A percentile compares a stretch with the other conserved stretches of the same genome.
These are phyloP conservation scores for Nowickia ferox DNA, from an alignment of 2,888 invertebrate genomes.

Conservation along the genomic window DNA sequence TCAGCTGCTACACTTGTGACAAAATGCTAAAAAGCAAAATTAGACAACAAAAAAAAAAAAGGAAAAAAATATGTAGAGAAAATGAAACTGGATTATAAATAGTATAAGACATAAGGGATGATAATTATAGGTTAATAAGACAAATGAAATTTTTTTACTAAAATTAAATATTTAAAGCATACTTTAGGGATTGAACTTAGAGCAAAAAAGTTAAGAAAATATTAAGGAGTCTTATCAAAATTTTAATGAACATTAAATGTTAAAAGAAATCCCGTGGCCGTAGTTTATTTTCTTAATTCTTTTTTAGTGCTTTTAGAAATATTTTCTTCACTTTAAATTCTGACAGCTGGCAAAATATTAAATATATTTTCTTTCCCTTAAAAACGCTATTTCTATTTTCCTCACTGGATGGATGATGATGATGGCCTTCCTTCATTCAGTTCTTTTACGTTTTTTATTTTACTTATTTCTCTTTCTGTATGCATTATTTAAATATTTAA, in stretches of 20 bases:
- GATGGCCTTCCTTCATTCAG: not conserved
- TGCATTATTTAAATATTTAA: constrained; percentile 30
- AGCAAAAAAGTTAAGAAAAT: too few species aligned
- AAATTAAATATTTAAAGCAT: not conserved
- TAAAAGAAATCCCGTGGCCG: too few species aligned
- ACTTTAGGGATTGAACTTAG: too few species aligned
- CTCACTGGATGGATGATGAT: too few species aligned
- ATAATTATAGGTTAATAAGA: constrained; percentile 16
- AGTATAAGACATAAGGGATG: not conserved
- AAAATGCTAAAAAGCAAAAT: constrained; percentile 35
- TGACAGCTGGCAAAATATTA: constrained; percentile 6
- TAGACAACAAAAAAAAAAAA: constrained; percentile 2
- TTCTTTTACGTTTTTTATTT: not conserved
- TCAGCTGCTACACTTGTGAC: constrained; percentile 55
- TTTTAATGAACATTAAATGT: too few species aligned
- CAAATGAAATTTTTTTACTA: not conserved
- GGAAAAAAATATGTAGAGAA: not conserved
- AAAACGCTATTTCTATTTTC: not conserved
- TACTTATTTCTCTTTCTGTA: not conserved
- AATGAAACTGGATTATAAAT: not conserved
- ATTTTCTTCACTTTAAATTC: not conserved
- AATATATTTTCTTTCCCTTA: not conserved
- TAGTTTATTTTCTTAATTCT: too few species aligned
- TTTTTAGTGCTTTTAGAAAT: not conserved
- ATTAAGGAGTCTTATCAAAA: too few species aligned